A percentile compares a stretch with the other conserved stretches of the same genome.
These are phyloP conservation scores for Drosophila hamatofila DNA, from an alignment of 2,888 invertebrate genomes.

Conservation along the genomic window DNA sequence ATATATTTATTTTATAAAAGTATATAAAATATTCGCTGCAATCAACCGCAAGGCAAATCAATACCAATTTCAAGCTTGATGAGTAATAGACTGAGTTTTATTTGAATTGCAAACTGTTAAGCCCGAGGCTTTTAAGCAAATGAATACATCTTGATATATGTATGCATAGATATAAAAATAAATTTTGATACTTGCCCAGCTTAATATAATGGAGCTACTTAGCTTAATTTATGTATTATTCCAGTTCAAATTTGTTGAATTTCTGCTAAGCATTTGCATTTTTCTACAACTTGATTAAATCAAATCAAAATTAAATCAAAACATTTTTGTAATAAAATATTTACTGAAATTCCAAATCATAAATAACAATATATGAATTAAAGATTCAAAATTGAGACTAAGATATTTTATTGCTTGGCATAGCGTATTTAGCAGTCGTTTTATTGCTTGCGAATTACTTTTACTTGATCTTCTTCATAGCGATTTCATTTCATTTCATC, in stretches of 20 bases:
- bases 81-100: not conserved
- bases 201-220: not conserved
- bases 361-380: not conserved
- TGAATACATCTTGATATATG: not conserved
- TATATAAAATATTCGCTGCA: not conserved
- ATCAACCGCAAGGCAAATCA: not conserved
- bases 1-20: not conserved
- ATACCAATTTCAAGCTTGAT: not conserved
- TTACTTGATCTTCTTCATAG: slow-evolving; percentile 41
- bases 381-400: not conserved
- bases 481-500: slow-evolving; percentile 48
- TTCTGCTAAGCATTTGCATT: not conserved
- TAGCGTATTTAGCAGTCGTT: slow-evolving; percentile 31
- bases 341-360: not conserved
- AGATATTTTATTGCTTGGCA: not conserved
- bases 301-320: not conserved
- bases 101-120: not conserved
- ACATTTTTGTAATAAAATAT: not conserved
- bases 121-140: not conserved
- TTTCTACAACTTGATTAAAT: not conserved
- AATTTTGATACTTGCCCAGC: not conserved
- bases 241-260: not conserved
- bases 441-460: not conserved
- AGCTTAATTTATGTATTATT: not conserved
- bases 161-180: not conserved